Conservation (phyloP, 2,113 vertebrate species). For the Enhydra lutris region DNA sequence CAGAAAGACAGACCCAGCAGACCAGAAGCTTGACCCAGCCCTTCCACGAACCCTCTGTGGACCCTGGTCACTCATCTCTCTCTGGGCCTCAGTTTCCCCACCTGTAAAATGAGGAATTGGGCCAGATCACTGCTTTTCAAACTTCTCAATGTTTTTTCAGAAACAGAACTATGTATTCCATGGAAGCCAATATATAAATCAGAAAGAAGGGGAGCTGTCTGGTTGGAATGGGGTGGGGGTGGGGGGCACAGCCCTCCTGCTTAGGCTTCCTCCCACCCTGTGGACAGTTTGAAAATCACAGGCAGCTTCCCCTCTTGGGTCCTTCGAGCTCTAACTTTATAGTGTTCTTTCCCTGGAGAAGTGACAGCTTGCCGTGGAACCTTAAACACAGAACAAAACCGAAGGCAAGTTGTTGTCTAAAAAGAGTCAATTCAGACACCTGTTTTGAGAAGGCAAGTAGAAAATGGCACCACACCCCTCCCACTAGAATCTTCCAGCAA, state of each 20-base stretch:
- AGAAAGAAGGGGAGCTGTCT: not conserved
- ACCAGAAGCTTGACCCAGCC: not conserved
- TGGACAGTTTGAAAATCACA: not conserved
- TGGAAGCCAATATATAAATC: not conserved
- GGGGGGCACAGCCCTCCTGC: not conserved
- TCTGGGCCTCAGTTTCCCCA: slow-evolving; percentile 26
- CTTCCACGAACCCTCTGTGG: not conserved
- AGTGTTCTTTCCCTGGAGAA: not conserved
- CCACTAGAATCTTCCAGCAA: slow-evolving; percentile 62
- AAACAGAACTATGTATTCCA: not conserved
- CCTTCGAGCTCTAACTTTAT: not conserved
- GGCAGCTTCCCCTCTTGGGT: not conserved
- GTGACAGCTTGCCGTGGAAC: not conserved
- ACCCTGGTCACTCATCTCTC: not conserved
- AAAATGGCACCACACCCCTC: slow-evolving; percentile 68
- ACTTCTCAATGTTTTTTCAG: not conserved
- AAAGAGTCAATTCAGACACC: slow-evolving; percentile 57
- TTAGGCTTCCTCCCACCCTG: not conserved
- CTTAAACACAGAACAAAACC: slow-evolving; percentile 28
- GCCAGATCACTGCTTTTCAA: not conserved
- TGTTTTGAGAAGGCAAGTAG: slow-evolving; percentile 68
- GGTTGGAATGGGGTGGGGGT: accelerated
- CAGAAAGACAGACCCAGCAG: not conserved
- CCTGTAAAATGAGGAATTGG: slow-evolving; percentile 15
- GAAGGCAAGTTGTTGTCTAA: slow-evolving; percentile 48